These are phyloP conservation scores for Moxostoma hubbsi DNA, from an alignment of 2,797 vertebrate genomes.

Conservation along the genomic window DNA sequence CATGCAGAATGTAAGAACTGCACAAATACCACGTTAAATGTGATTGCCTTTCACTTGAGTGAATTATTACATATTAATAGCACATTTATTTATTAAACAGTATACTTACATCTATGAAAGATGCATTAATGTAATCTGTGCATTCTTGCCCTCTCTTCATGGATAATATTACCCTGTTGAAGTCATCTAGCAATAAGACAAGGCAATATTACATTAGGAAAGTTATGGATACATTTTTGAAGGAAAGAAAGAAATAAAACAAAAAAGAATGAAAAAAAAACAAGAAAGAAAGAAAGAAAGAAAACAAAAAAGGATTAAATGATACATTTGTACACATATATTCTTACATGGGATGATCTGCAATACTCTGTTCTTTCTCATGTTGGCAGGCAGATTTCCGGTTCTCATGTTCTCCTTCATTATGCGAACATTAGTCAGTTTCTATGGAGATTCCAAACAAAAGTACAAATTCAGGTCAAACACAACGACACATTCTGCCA, in stretches of 20 bases:
- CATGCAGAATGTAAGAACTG: too few relatives aligned
- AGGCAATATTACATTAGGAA: background rate
- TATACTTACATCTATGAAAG: conserved; percentile 94
- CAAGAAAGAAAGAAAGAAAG: background rate
- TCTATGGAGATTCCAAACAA: conserved; percentile 73
- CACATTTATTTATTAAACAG: background rate
- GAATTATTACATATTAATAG: too few relatives aligned
- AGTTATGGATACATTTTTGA: background rate
- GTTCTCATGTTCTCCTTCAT: conserved; percentile 99
- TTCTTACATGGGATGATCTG: conserved; percentile 90
- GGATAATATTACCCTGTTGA: conserved; percentile 96
- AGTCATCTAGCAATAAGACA: conserved; percentile 85
- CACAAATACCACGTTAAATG: too few relatives aligned
- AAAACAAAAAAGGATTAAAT: background rate
- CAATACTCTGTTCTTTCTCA: conserved; percentile 98
- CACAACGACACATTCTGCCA: background rate
- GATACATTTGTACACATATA: background rate
- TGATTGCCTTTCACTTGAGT: too few relatives aligned
- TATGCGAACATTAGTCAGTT: conserved; percentile 95
- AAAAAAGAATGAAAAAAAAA: background rate
- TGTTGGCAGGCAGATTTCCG: conserved; percentile 95
- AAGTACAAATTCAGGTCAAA: background rate
- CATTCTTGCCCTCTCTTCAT: conserved; percentile 97
- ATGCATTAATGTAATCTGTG: conserved; percentile 98
- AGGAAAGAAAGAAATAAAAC: background rate